Evolutionary conservation across 1,140 invertebrate species (phyloP).

Genomic region (Pseudomyrmex gracilis): DNA sequence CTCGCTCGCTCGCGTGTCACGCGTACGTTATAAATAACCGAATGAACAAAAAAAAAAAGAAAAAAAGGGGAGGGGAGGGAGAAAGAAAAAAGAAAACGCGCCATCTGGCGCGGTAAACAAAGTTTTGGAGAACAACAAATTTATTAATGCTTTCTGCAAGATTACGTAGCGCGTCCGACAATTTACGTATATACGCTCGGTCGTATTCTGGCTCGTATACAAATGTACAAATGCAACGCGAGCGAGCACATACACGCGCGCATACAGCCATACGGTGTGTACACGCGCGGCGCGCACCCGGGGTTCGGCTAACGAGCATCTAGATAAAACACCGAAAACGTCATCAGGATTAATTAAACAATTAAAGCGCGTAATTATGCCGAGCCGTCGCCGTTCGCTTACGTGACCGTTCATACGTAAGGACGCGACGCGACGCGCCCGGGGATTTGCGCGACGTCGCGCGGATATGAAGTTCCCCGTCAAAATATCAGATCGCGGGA

Average conservation of each 20-base stretch:
- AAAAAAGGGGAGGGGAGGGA: background rate
- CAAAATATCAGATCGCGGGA: constrained; percentile 3
- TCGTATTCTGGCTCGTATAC: background rate
- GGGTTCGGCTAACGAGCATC: constrained; percentile 80
- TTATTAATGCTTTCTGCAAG: constrained; percentile 61
- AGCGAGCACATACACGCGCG: background rate
- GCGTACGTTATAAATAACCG: constrained; percentile 50
- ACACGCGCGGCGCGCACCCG: constrained; percentile 20
- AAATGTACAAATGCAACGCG: background rate
- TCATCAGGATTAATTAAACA: constrained; percentile 83
- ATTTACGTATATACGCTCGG: constrained; percentile 45
- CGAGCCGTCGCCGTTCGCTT: constrained; percentile 48
- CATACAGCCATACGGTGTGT: too few species aligned
- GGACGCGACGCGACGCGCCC: constrained; percentile 6
- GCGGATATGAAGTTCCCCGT: background rate
- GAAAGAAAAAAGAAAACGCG: background rate
- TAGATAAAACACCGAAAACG: constrained; percentile 82
- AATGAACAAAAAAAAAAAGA: constrained; percentile 1
- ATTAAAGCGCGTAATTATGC: constrained; percentile 83
- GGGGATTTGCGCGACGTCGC: background rate
- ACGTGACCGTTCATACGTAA: constrained; percentile 45
- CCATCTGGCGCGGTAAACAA: constrained; percentile 36
- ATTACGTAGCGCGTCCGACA: constrained; percentile 48
- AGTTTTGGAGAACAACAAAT: constrained; percentile 52
- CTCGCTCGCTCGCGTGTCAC: constrained; percentile 11